A percentile compares a stretch with the other conserved stretches of the same genome.
Conservation (phyloP, 2,113 vertebrate species). For the Lutjanus erythropterus region DNA sequence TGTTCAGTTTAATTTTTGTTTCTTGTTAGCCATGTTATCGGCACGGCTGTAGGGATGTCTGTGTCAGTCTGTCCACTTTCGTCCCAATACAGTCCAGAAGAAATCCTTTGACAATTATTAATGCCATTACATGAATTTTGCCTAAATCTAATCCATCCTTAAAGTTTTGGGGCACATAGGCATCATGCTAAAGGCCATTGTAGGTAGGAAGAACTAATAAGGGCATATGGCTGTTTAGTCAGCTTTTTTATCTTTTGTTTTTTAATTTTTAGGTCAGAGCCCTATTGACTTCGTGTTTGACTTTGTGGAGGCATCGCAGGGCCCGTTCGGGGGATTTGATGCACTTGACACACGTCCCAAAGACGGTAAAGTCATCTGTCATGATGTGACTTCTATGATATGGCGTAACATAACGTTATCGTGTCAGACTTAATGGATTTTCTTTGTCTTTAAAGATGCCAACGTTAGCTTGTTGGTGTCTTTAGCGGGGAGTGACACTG, state of each 20-base stretch:
- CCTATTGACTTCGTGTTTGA: conserved; percentile 53
- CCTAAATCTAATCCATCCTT: background rate
- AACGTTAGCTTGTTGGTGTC: conserved; percentile 57
- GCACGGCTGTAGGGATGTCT: too few species aligned
- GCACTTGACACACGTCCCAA: conserved; percentile 27
- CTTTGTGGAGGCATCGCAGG: conserved; percentile 51
- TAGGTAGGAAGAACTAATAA: too few species aligned
- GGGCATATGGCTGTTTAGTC: too few species aligned
- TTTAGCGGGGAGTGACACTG: conserved; percentile 34
- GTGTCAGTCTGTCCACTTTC: too few species aligned
- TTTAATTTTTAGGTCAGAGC: conserved; percentile 65
- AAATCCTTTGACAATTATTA: too few species aligned
- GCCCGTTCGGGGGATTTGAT: conserved; percentile 11
- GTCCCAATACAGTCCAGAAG: too few species aligned
- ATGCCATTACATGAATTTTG: background rate
- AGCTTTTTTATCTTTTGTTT: background rate
- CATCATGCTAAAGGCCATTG: too few species aligned
- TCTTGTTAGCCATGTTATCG: too few species aligned
- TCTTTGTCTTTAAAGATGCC: conserved; percentile 24
- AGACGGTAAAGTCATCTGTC: conserved; percentile 39
- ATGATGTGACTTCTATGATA: background rate
- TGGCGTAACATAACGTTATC: background rate
- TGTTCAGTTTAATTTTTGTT: too few species aligned
- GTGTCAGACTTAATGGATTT: background rate
- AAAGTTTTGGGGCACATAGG: background rate